Percentiles rank a stretch among this genome's conserved stretches.
These are phyloP conservation scores for Chrysemys picta DNA, from an alignment of 2,113 vertebrate genomes.

Conservation along the genomic window DNA sequence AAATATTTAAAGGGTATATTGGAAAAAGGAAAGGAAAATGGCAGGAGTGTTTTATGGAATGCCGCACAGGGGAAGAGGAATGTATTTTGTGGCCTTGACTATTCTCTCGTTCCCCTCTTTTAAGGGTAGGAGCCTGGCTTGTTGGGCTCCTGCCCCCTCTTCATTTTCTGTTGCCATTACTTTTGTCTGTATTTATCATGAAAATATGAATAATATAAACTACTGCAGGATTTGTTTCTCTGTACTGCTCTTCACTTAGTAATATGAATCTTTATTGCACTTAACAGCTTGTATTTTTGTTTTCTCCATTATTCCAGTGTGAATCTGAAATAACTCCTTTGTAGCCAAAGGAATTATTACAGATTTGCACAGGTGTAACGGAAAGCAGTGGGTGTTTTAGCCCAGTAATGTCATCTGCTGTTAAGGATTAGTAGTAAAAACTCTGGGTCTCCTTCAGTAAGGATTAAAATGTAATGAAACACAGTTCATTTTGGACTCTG, in stretches of 20 bases:
- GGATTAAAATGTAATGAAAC: background rate
- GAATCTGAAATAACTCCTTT: background rate
- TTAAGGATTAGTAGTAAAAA: background rate
- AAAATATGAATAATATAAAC: background rate
- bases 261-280: background rate
- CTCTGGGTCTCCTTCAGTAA: background rate
- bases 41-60: background rate
- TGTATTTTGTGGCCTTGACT: background rate
- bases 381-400: background rate
- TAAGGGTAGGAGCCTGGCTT: background rate
- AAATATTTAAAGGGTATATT: background rate
- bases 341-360: background rate
- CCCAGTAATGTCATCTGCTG: background rate
- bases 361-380: background rate
- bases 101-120: rapidly evolving
- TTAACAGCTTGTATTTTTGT: background rate
- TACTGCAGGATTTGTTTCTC: background rate
- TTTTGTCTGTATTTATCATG: background rate
- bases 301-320: background rate
- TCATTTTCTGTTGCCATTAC: background rate
- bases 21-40: background rate
- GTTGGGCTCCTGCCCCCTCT: background rate
- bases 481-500: background rate
- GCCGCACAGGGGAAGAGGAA: background rate
- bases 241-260: background rate